Percentiles rank a stretch among this genome's conserved stretches.
These are phyloP conservation scores for Nezara viridula DNA, from an alignment of 2,888 invertebrate species.

Conservation along the genomic window DNA sequence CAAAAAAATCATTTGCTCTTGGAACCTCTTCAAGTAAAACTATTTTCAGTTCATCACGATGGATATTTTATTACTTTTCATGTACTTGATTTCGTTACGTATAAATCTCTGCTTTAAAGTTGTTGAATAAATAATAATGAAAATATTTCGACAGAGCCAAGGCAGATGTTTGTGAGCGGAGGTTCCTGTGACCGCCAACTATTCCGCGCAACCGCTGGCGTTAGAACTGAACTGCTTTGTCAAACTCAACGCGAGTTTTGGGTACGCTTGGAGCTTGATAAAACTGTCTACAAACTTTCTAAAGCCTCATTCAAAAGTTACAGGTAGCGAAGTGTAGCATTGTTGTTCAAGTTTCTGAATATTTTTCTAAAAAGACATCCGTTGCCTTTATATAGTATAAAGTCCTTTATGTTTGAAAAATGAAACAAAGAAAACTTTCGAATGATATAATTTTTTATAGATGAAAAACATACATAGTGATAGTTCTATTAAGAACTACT, in stretches of 20 bases:
- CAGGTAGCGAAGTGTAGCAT: not conserved
- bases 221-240: slow-evolving; percentile 11
- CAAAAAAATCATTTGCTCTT: too few species aligned
- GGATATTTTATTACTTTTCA: too few species aligned
- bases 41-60: too few species aligned
- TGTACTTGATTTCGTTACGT: too few species aligned
- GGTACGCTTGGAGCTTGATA: not conserved
- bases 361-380: not conserved
- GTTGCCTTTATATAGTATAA: not conserved
- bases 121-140: not conserved
- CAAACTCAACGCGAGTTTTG: slow-evolving; percentile 24
- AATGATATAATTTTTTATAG: too few species aligned
- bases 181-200: not conserved
- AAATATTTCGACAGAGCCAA: not conserved
- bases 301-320: not conserved
- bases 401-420: not conserved
- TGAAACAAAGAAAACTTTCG: too few species aligned
- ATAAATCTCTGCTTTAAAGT: not conserved
- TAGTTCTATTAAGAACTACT: too few species aligned
- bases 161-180: not conserved
- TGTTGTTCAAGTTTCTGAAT: slow-evolving; percentile 9
- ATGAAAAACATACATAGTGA: too few species aligned
- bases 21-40: too few species aligned
- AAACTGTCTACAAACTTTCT: not conserved
- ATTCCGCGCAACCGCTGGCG: not conserved